Evolutionary conservation across 2,888 invertebrate genomes (phyloP), one percentile per base, ranked within the genome.

Genomic region (Brachypterus glaber): DNA sequence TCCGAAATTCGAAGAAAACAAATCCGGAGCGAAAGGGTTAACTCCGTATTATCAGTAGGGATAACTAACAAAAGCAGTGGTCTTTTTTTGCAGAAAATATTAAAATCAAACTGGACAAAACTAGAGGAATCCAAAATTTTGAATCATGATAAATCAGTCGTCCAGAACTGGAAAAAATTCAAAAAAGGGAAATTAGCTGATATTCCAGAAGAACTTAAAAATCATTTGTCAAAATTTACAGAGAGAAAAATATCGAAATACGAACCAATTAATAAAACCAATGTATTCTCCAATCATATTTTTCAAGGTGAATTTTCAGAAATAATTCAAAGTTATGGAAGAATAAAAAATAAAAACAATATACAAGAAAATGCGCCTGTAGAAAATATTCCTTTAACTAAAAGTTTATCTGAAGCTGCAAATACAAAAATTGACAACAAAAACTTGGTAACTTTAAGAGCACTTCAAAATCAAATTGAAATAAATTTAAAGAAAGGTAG

Each of bases 131-230:
- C 74, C 30, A 68, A 73, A 30, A 75, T 84, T 16, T 59, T 68
- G 25, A 68, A 71, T 5, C 85, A 86, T 53, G 86, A 87, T 52
- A 64, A 67, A 37, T 64, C 65, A 1, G 85, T 80, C 0, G 65
- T 76, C 53, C 65, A 72, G 45, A 86, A 87, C 60, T 87, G 87
- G 87, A 65, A 70, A 37, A 64, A 72, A 44, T 70, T 82, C 5
- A 74, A 71, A 45, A 62, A 70, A 17, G 77, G 76, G 4, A 62
- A 72, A 43, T 49, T 81, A 9, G 13, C 66, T 1, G 59, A 69
- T 33, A 45, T 66, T 35, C 61, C 61, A 9, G 33, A 67, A 13
- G 58, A 68, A 1, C 45, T 83, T 14, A 55, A 59, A 30, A 55
- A 72, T 45, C 83, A 83, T 60, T 69, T 85, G 30, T 57, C 70